Evolutionary conservation across 2,888 invertebrate genomes (phyloP), one percentile per base, ranked within the genome.

Genomic region (Lochmaea capreae): DNA sequence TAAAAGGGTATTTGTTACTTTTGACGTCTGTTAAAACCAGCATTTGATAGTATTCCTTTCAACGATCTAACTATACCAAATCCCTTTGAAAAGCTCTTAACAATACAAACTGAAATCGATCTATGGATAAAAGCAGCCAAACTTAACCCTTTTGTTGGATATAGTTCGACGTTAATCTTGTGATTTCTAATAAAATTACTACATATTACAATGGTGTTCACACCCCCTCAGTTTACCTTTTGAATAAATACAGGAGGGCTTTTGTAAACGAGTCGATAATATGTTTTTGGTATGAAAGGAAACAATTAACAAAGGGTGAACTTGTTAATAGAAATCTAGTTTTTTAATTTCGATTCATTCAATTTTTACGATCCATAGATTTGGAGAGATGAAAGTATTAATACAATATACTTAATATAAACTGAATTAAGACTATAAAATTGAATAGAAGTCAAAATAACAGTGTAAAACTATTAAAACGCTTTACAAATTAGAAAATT

Each of bases 141-240:
- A 76, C 76, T 76, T 75, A 78, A 75, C 73, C 77, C 78, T 73
- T 78, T 78, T 80, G 73, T 78, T 72, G 22, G 42, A 22, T 16
- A 54, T 46, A 68, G 22, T 62, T 67, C 77, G 82, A 81, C 82
- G 80, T 77, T 80, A 80, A 82, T 80, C 81, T 79, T 74, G 74
- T 81, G 79, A 79, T 80, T 79, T 79, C 78, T 80, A 80, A 81
- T 82, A 79, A 80, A 80, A 78, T 77, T 74, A 76, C 75, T 74
- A 69, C 73, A 42, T 42, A 71, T 76, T 77, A 79, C 79, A 80
- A 79, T 78, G 65, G 77, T 77, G 69, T 69, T 77, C 78, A 76
- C 79, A 78, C 78, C 80, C 33, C 79, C 78, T 77, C 72, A 78
- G 74, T 77, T 78, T 74, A 76, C 79, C 73, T 78, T 75, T 76